Base-by-base conservation (phyloP, 2,797 vertebrate genomes). In the Phoeniculus purpureus region DNA sequence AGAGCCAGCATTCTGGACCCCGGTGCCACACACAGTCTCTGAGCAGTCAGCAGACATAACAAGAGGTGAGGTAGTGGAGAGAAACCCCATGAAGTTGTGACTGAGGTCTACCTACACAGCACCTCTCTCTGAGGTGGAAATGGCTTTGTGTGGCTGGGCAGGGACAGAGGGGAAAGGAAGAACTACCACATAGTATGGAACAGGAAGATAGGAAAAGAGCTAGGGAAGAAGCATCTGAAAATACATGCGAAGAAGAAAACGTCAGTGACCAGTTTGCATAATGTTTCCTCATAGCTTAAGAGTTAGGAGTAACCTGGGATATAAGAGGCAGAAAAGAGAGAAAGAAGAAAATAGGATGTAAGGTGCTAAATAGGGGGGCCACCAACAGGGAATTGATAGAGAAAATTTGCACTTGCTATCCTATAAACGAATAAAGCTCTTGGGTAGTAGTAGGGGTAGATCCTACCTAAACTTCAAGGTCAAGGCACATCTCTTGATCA, bases 331-430 rank as follows among this genome's bases (percentile, higher is more conserved):
- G 55, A 64, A 78, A 56, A 67, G n/a, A 54, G 29, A 61, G 40
- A 68, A 74, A 32, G 55, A 84, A 65, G 56, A 59, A 70, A 56
- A 26, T 31, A 67, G 61, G 50, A 50, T 6, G 50, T 51, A 65
- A 72, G 60, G 27, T 66, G 22, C 5, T 74, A 56, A 60, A 70
- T 6, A 58, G 6, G 15, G 45, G 56, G 62, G 26, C 23, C 32
- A 40, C 9, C 0, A 0, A 16, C 15, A 52, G n/a, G 22, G 15
- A 72, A 34, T 0, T 47, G 47, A 48, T 27, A 67, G 50, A 78
- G 20, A 10, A 72, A 64, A 68, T 32, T 83, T 67, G 9, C 32
- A 25, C 51, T 45, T 79, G 19, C 56, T 68, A 82, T 64, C 27
- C 34, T 27, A 29, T 40, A 15, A 59, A 55, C 12, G 15, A 81